Evolutionary conservation across 2,888 invertebrate species (phyloP).

Genomic region (Pardosa pseudoannulata): DNA sequence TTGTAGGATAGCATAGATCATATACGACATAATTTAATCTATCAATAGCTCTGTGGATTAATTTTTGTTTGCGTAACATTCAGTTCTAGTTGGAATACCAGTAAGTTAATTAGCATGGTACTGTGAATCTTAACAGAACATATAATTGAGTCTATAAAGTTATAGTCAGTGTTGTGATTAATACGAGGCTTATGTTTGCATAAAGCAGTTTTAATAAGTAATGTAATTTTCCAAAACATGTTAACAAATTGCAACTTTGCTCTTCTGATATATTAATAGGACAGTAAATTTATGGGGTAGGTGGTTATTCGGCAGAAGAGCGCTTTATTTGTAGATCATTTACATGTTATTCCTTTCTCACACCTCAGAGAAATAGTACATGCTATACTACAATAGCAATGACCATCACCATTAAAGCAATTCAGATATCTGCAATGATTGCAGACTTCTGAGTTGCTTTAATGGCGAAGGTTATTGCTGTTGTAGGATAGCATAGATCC

Average conservation of each 20-base stretch:
- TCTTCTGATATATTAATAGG: slow-evolving; percentile 65
- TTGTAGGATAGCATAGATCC: background rate
- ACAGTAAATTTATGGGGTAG: slow-evolving; percentile 28
- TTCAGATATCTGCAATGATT: no score
- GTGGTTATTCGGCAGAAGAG: background rate
- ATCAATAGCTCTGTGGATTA: background rate
- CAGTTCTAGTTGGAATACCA: background rate
- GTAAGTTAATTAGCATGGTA: no score
- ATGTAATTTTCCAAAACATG: no score
- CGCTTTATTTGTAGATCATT: slow-evolving; percentile 28
- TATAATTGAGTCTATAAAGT: no score
- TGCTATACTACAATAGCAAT: no score
- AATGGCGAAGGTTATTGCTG: background rate
- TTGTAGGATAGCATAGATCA: background rate
- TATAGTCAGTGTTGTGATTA: no score
- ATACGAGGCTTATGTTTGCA: no score
- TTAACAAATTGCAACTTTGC: no score
- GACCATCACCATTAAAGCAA: no score
- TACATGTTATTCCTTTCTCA: background rate
- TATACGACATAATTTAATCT: no score
- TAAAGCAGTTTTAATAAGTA: no score
- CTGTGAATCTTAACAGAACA: no score
- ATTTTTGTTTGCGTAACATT: background rate
- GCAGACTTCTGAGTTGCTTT: background rate
- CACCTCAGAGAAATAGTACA: background rate